A percentile compares a stretch with the other conserved stretches of the same genome.
Conservation (phyloP, 2,888 invertebrate species). For the Sphecodes monilicornis region DNA sequence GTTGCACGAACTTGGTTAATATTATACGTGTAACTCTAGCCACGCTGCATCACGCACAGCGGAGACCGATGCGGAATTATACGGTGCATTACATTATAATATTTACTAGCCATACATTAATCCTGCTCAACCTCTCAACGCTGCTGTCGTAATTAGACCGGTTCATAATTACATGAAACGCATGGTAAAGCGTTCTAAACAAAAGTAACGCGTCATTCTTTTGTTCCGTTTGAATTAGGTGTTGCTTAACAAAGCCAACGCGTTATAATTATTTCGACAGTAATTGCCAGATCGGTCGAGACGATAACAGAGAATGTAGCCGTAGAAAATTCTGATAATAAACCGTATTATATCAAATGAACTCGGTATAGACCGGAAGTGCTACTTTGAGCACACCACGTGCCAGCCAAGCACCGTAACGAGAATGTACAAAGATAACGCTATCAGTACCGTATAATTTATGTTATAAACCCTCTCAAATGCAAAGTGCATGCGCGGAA, state of each 20-base stretch:
- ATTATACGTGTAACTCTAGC: background rate
- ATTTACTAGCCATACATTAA: constrained; percentile 5
- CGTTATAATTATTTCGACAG: constrained; percentile 28
- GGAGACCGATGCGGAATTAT: background rate
- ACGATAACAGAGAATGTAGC: background rate
- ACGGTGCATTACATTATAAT: constrained; percentile 3
- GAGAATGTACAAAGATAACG: constrained; percentile 48
- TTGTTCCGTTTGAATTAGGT: background rate
- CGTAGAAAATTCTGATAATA: constrained; percentile 37
- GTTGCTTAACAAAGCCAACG: constrained; percentile 1
- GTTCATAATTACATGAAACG: constrained; percentile 24
- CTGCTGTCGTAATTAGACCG: background rate
- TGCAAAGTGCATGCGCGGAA: background rate
- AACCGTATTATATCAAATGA: constrained; percentile 23
- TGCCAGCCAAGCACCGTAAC: constrained; percentile 7
- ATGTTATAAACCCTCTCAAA: background rate
- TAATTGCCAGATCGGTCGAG: constrained; percentile 15
- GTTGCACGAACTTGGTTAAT: background rate
- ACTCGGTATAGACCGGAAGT: background rate
- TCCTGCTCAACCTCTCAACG: background rate
- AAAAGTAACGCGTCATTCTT: background rate
- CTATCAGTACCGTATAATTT: constrained; percentile 25
- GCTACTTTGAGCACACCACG: constrained; percentile 18
- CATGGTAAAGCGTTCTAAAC: background rate
- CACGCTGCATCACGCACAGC: too few species aligned